A percentile compares a stretch with the other conserved stretches of the same genome.
Conservation (phyloP, 2,113 vertebrate genomes). For the Abramis brama region DNA sequence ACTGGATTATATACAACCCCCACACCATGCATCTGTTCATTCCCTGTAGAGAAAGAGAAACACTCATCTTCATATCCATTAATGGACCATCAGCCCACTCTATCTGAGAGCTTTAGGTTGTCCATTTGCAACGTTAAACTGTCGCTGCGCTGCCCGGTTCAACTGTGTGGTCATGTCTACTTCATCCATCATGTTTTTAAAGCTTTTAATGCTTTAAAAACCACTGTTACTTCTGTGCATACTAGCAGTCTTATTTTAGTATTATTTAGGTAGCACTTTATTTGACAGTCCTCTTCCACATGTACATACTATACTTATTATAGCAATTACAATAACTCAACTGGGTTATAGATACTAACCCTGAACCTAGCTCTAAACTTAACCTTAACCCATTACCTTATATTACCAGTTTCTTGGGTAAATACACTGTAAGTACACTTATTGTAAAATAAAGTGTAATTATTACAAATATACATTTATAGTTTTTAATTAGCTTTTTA, state of each 20-base stretch:
- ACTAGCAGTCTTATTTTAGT: neutral
- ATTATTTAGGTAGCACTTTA: no score
- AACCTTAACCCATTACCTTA: no score
- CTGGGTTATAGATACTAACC: no score
- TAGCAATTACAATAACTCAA: no score
- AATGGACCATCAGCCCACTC: constrained; percentile 16
- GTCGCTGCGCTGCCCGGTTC: neutral
- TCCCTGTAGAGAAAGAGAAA: neutral
- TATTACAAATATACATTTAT: no score
- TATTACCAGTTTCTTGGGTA: no score
- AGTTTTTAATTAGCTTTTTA: no score
- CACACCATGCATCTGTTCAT: neutral
- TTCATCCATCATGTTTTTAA: neutral
- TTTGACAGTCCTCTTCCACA: no score
- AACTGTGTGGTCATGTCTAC: neutral
- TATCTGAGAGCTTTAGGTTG: neutral
- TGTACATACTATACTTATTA: no score
- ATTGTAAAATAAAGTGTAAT: no score
- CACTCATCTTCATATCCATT: neutral
- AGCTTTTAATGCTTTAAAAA: constrained; percentile 9
- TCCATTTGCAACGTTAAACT: constrained; percentile 23
- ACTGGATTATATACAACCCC: constrained; percentile 20
- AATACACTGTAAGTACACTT: no score
- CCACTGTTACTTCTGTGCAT: neutral
- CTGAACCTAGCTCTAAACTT: no score